These are phyloP conservation scores for Syngnathus scovelli DNA, from an alignment of 2,113 vertebrate genomes.

Conservation along the genomic window DNA sequence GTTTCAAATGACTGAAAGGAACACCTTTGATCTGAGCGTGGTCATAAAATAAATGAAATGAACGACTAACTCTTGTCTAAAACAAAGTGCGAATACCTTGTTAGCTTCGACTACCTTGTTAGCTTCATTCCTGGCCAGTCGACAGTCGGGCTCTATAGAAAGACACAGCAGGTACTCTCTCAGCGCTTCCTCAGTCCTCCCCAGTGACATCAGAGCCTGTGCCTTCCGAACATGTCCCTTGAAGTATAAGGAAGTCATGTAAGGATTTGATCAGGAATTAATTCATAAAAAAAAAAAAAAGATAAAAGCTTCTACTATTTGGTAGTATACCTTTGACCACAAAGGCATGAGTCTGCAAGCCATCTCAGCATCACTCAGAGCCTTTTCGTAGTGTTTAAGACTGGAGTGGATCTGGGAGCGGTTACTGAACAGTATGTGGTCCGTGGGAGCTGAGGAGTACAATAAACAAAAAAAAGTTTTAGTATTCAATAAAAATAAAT, in stretches of 20 bases:
- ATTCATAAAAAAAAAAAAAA: neutral
- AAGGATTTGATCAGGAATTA: neutral
- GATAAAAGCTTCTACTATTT: neutral
- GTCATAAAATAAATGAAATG: neutral
- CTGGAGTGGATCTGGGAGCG: conserved; percentile 88
- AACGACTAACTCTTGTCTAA: neutral
- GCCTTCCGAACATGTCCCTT: conserved; percentile 86
- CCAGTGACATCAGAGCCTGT: conserved; percentile 79
- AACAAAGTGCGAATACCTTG: conserved; percentile 64
- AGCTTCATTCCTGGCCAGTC: conserved; percentile 76
- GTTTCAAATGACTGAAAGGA: no score
- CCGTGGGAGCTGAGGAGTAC: conserved; percentile 74
- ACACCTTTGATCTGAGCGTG: neutral
- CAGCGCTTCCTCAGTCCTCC: conserved; percentile 83
- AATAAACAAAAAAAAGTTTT: neutral
- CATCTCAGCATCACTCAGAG: conserved; percentile 78
- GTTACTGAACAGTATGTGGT: conserved; percentile 86
- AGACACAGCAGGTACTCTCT: conserved; percentile 84
- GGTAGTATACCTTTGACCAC: conserved; percentile 80
- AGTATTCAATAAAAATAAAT: neutral
- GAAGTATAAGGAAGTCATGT: neutral
- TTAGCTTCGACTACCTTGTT: conserved; percentile 78
- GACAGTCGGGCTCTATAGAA: conserved; percentile 80
- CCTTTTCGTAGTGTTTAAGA: conserved; percentile 78
- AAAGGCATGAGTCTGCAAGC: conserved; percentile 81